These are phyloP conservation scores for Camelus dromedarius DNA, from an alignment of 2,113 vertebrate species.

Conservation along the genomic window DNA sequence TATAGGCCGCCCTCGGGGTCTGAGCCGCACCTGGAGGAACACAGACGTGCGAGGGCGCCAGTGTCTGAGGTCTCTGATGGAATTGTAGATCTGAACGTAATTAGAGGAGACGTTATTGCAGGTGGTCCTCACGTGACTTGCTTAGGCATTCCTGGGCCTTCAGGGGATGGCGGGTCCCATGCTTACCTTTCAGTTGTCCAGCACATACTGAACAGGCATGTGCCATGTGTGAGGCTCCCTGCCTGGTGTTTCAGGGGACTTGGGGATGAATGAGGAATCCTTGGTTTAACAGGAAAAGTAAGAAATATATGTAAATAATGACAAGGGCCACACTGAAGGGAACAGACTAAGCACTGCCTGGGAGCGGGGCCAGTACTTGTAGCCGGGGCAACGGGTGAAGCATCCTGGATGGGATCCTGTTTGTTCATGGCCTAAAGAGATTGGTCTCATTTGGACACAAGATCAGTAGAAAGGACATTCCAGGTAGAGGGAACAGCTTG, in stretches of 20 bases:
- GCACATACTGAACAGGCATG: neutral
- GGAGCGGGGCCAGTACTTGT: neutral
- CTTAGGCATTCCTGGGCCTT: neutral
- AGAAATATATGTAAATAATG: neutral
- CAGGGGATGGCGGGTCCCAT: neutral
- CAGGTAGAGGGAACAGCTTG: neutral
- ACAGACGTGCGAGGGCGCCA: neutral
- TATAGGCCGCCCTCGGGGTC: neutral
- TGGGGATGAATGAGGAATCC: neutral
- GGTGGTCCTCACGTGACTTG: neutral
- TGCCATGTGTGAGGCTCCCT: neutral
- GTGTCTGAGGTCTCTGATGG: neutral
- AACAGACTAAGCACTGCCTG: neutral
- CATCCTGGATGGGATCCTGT: neutral
- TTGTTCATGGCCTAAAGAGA: neutral
- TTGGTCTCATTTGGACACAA: neutral
- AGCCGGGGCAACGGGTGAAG: neutral
- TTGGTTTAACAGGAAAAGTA: neutral
- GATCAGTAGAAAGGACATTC: neutral
- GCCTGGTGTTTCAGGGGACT: neutral
- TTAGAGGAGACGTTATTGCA: neutral
- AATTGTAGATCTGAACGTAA: neutral
- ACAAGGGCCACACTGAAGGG: neutral
- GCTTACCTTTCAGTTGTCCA: neutral
- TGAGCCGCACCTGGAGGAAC: neutral